phyloP scores from a whole-genome alignment of 1,140 invertebrate genomes.

The Tetragonula clypearis region DNA sequence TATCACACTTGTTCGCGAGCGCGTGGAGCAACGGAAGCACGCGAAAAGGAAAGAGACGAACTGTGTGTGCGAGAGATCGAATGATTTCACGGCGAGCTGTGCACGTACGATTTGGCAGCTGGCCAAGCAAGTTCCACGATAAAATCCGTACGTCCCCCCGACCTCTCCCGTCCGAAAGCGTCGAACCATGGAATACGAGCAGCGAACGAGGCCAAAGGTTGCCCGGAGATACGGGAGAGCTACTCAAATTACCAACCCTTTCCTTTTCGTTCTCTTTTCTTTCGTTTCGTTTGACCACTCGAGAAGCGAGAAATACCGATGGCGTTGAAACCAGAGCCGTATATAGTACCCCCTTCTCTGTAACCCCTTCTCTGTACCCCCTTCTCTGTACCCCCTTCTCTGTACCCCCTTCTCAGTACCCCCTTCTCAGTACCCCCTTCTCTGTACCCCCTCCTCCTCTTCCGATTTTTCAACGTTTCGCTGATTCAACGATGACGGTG shows the following conservation, averaged over 20 bases:
- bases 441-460: no score
- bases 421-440: no score
- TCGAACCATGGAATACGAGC: slow-evolving; percentile 35
- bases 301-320: slow-evolving; percentile 9
- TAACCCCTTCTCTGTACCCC: no score
- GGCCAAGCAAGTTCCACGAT: slow-evolving; percentile 63
- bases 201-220: slow-evolving; percentile 27
- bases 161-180: slow-evolving; percentile 27
- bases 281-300: slow-evolving; percentile 25
- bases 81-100: slow-evolving; percentile 35
- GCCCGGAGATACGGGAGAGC: slow-evolving; percentile 32
- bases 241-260: slow-evolving; percentile 52
- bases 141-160: slow-evolving; percentile 57
- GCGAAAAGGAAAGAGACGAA: not conserved
- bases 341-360: no score
- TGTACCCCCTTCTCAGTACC: no score
- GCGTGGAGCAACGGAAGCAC: no score
- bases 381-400: no score
- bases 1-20: slow-evolving; percentile 40
- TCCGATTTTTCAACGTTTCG: not conserved
- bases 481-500: not conserved
- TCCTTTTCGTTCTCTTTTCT: not conserved
- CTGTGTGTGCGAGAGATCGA: slow-evolving; percentile 28
- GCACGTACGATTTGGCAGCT: slow-evolving; percentile 67
- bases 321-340: not conserved